Percentiles rank a stretch among this genome's conserved stretches.
Evolutionary conservation across 2,888 invertebrate genomes (phyloP).

Genomic region (Germaria angustata): DNA sequence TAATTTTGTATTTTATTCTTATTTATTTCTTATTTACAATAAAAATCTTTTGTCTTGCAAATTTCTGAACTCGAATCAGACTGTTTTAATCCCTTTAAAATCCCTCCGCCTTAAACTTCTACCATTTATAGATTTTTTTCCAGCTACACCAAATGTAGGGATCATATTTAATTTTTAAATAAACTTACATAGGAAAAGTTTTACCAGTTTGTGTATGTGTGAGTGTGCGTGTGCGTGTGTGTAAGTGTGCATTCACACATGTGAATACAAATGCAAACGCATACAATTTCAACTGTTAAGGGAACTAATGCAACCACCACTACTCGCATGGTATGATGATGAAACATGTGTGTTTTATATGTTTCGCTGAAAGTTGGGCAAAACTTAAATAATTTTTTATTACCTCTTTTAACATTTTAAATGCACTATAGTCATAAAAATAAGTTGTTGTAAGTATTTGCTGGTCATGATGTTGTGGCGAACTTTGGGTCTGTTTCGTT

Average conservation of each 20-base stretch:
- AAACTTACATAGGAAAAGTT: conserved; percentile 12
- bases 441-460: neutral
- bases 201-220: conserved; percentile 1
- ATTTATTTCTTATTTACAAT: too few relatives aligned
- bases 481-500: too few relatives aligned
- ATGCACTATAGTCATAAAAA: neutral
- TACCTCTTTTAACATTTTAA: conserved; percentile 4
- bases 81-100: neutral
- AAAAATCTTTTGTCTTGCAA: neutral
- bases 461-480: neutral
- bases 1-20: too few relatives aligned
- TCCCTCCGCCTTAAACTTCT: neutral
- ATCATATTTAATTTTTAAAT: conserved; percentile 5
- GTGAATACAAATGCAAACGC: neutral
- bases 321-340: neutral
- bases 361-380: neutral
- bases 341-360: conserved; percentile 48
- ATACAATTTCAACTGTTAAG: neutral
- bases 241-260: neutral
- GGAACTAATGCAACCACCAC: conserved; percentile 3
- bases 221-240: neutral
- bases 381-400: conserved; percentile 32
- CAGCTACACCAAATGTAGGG: neutral
- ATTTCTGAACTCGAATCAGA: neutral
- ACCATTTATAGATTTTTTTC: neutral